These are phyloP conservation scores for Bradypodion pumilum DNA, from an alignment of 2,797 vertebrate genomes.

Conservation along the genomic window DNA sequence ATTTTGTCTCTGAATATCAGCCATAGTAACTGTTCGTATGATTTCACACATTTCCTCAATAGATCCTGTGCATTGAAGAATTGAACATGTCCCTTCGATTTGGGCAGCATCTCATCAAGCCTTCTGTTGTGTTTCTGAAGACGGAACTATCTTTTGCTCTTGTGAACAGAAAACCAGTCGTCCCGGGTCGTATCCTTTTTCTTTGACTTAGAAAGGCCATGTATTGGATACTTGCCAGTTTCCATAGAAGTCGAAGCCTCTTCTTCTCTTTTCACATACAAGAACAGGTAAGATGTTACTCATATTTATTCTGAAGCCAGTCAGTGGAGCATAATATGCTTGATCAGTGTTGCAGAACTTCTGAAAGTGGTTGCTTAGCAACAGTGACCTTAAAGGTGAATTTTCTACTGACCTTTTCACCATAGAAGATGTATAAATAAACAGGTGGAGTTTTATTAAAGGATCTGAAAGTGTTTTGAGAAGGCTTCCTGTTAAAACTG, in stretches of 20 bases:
- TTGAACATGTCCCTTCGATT: constrained; percentile 75
- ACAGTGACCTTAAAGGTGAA: constrained; percentile 79
- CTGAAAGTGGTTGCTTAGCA: constrained; percentile 83
- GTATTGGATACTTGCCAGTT: not conserved
- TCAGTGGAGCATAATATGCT: constrained; percentile 67
- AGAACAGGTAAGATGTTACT: constrained; percentile 74
- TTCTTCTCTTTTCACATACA: fast-evolving
- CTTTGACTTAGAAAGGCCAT: not conserved
- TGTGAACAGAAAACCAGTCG: constrained; percentile 88
- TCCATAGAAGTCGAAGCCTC: not conserved
- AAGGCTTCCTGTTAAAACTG: constrained; percentile 55
- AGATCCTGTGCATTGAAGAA: constrained; percentile 9
- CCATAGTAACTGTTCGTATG: not conserved
- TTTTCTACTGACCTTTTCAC: constrained; percentile 75
- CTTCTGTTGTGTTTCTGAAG: constrained; percentile 83
- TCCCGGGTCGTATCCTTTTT: constrained; percentile 90
- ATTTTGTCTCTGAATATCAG: not conserved
- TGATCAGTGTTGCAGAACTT: constrained; percentile 72
- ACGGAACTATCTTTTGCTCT: constrained; percentile 87
- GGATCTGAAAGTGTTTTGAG: constrained; percentile 50
- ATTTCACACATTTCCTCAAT: constrained; percentile 39
- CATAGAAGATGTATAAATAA: constrained; percentile 70
- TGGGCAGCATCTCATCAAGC: constrained; percentile 86
- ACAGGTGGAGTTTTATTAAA: constrained; percentile 62
- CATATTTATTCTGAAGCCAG: constrained; percentile 60